Percentiles rank a stretch among this genome's conserved stretches.
Evolutionary conservation across 2,797 vertebrate genomes (phyloP).

Genomic region (Malacoctenus gilli): DNA sequence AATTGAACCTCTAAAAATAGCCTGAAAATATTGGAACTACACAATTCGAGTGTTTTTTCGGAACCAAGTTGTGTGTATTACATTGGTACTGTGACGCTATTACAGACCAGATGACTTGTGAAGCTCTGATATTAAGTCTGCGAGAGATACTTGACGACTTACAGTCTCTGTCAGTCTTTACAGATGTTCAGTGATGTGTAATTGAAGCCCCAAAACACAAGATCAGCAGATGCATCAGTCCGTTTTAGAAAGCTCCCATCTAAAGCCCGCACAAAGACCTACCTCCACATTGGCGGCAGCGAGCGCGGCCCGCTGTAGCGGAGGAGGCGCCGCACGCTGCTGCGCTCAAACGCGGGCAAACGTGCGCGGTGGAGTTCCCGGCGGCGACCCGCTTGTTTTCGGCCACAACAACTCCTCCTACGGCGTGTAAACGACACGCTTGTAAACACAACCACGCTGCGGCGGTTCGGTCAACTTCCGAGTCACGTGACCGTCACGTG

Average conservation of each 20-base stretch:
- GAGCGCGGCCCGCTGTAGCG: constrained; percentile 6
- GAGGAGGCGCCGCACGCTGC: background rate
- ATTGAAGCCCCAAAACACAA: too few species aligned
- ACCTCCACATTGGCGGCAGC: constrained; percentile 21
- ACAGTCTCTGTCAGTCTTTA: too few species aligned
- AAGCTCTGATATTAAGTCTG: too few species aligned
- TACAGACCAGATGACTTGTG: too few species aligned
- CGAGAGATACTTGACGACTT: too few species aligned
- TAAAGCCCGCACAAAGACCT: constrained; percentile 12
- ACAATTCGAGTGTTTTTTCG: too few species aligned
- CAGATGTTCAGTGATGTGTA: too few species aligned
- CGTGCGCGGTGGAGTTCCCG: background rate
- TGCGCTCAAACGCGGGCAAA: background rate
- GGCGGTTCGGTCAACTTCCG: constrained; percentile 45
- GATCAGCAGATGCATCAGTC: too few species aligned
- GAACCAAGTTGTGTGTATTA: too few species aligned
- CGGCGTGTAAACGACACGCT: constrained; percentile 31
- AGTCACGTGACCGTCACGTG: constrained; percentile 59
- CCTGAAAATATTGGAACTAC: too few species aligned
- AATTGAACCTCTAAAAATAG: too few species aligned
- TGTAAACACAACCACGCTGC: constrained; percentile 71
- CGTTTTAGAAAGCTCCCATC: background rate
- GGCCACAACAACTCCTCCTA: constrained; percentile 24
- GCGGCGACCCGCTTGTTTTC: background rate
- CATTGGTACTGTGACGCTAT: too few species aligned